Conservation (phyloP, 1,140 invertebrate genomes). For the Drusus annulatus region DNA sequence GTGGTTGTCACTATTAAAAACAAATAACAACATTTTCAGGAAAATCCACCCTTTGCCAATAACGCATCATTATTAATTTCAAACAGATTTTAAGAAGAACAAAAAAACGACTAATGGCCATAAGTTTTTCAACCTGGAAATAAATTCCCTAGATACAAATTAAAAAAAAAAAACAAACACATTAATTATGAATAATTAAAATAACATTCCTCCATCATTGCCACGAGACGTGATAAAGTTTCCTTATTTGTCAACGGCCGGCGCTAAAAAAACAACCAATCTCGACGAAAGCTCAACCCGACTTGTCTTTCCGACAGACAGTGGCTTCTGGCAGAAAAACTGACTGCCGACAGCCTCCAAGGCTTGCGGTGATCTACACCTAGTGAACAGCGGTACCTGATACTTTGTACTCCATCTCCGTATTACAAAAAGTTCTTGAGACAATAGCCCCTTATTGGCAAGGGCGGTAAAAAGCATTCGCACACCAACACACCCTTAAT, state of each 20-base stretch:
- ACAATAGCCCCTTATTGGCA: conserved; percentile 27
- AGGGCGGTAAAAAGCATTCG: conserved; percentile 20
- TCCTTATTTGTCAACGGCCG: conserved; percentile 20
- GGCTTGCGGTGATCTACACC: no score
- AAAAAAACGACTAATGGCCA: no score
- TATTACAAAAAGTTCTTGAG: conserved; percentile 29
- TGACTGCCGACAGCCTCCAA: background rate
- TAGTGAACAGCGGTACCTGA: no score
- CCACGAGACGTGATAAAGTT: background rate
- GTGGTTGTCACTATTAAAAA: no score
- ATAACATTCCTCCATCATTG: background rate
- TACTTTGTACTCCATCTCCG: no score
- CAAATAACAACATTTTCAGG: no score
- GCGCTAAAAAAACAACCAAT: conserved; percentile 7
- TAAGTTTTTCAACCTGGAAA: no score
- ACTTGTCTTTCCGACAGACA: conserved; percentile 2
- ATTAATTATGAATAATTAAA: background rate
- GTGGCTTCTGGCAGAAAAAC: conserved; percentile 16
- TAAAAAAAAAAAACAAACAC: no score
- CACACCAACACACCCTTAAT: conserved; percentile 33
- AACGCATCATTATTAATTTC: no score
- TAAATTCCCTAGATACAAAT: no score
- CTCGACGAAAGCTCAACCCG: conserved; percentile 8
- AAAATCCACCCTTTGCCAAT: no score
- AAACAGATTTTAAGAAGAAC: no score